Evolutionary conservation across 2,888 invertebrate species (phyloP), one percentile per base, ranked within the genome.

Genomic region (Thelaira solivaga): DNA sequence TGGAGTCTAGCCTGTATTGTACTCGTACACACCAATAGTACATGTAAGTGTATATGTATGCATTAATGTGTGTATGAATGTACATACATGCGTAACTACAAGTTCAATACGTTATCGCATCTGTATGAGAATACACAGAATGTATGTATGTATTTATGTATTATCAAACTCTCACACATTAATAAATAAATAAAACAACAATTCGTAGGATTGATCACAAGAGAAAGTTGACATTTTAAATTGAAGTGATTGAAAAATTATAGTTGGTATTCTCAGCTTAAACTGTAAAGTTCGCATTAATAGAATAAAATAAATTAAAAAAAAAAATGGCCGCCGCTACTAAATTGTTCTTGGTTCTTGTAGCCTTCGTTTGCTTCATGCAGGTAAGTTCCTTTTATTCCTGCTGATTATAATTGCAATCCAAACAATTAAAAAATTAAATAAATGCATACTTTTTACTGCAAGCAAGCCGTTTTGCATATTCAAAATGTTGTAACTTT

Each of bases 281-380:
- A 64, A 31, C 49, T 51, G 72, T 72, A 24, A 57, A 65, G 76
- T 76, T 71, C 53, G 29, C 22, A 59, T 41, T 49, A 7, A 16
- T 39, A 53, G n/a, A 59, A 55, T 6, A 62, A 31, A 11, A 18
- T n/a, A 36, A 43, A 49, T 24, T 53, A 3, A 34, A n/a, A 29
- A 29, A n/a, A 36, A 75, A 61, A 62, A 81, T 81, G 81, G 59
- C 80, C 43, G 47, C 57, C 29, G 55, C 31, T 49, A 29, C 64
- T 45, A 81, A 79, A 71, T 57, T 65, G 31, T 61, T 80, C 31
- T 34, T 81, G 36, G 78, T 65, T 29, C 53, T 80, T 29, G 51
- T 76, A 36, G 80, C 74, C 45, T 55, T 81, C 34, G 29, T 81
- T 22, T 80, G 80, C 61, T 78, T 73, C 53, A 34, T 81, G 76